Evolutionary conservation across 1,140 invertebrate species (phyloP).

Genomic region (Drosophila rufa): DNA sequence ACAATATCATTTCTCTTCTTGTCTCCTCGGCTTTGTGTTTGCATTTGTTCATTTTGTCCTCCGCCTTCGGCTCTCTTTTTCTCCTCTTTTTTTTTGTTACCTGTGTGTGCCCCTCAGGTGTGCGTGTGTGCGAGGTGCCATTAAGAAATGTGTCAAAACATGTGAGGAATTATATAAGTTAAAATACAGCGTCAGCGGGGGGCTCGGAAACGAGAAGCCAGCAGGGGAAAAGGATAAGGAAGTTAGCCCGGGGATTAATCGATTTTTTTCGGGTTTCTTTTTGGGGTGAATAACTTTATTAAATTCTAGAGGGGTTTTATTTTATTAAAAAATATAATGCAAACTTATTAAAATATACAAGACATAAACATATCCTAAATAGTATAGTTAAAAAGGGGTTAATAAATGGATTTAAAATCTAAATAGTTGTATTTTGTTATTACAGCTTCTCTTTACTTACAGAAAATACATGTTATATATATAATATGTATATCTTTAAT

Average conservation of each 20-base stretch:
- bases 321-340: too few relatives aligned
- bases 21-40: constrained; percentile 55
- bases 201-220: background rate
- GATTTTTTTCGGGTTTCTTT: constrained; percentile 17
- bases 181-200: constrained; percentile 29
- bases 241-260: constrained; percentile 13
- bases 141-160: constrained; percentile 82
- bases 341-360: too few relatives aligned
- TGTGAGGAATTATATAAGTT: constrained; percentile 78
- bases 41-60: constrained; percentile 44
- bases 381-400: background rate
- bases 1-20: constrained; percentile 81
- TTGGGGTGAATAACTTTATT: background rate
- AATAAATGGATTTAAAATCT: background rate
- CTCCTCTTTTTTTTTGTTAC: background rate
- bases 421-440: too few relatives aligned
- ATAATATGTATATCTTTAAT: too few relatives aligned
- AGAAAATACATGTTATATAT: too few relatives aligned
- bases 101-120: constrained; percentile 7
- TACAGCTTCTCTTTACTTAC: background rate
- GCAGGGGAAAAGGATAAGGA: background rate
- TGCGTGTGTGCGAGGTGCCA: constrained; percentile 62
- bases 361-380: background rate
- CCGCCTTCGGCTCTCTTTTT: constrained; percentile 14
- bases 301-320: too few relatives aligned